Evolutionary conservation across 2,797 vertebrate genomes (phyloP).

Genomic region (Pseudopleuronectes americanus): DNA sequence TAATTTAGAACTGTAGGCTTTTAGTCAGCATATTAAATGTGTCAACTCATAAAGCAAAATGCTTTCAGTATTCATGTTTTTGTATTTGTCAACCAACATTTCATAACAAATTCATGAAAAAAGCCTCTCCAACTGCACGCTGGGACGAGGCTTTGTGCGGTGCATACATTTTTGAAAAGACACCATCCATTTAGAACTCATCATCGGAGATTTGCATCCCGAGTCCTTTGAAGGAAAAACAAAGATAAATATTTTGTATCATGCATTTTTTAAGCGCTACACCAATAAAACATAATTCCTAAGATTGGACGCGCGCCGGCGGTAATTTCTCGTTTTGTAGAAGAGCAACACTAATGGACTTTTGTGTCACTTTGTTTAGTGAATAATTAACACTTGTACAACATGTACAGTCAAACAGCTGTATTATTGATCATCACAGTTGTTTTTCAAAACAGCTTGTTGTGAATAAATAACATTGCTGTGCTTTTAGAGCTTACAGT

Average conservation of each 20-base stretch:
- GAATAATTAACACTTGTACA: slow-evolving; percentile 84
- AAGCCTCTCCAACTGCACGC: slow-evolving; percentile 78
- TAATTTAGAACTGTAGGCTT: slow-evolving; percentile 79
- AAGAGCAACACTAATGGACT: slow-evolving; percentile 83
- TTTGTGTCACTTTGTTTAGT: slow-evolving; percentile 82
- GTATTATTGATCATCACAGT: slow-evolving; percentile 79
- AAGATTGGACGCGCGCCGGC: slow-evolving; percentile 57
- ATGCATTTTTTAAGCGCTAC: slow-evolving; percentile 81
- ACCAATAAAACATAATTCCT: slow-evolving; percentile 74
- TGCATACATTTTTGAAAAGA: slow-evolving; percentile 85
- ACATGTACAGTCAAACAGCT: slow-evolving; percentile 74
- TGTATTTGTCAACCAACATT: slow-evolving; percentile 87
- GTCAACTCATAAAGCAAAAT: slow-evolving; percentile 84
- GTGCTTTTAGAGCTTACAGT: slow-evolving; percentile 30
- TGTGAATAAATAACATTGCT: slow-evolving; percentile 65
- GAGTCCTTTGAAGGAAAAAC: slow-evolving; percentile 60
- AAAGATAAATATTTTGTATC: slow-evolving; percentile 86
- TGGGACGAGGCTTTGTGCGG: slow-evolving; percentile 76
- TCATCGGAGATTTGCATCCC: slow-evolving; percentile 81
- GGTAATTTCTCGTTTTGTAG: slow-evolving; percentile 66
- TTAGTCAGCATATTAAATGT: slow-evolving; percentile 87
- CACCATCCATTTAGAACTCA: slow-evolving; percentile 82
- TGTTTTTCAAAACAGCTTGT: slow-evolving; percentile 70
- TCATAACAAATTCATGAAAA: slow-evolving; percentile 87
- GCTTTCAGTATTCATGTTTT: slow-evolving; percentile 87